Evolutionary conservation across 2,888 invertebrate genomes (phyloP).

Genomic region (Ennomos fuscantarius): DNA sequence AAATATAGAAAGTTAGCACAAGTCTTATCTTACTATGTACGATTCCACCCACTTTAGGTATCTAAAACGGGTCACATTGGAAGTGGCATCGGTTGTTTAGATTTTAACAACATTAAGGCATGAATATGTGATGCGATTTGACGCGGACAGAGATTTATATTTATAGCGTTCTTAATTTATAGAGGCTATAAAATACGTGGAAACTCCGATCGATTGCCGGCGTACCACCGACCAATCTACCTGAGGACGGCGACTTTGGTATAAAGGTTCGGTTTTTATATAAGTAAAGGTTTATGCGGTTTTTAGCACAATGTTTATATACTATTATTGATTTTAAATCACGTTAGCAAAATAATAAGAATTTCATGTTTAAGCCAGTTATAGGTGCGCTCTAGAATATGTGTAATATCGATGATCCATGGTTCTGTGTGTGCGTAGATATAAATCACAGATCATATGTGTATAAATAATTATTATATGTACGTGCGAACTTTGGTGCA

Average conservation of each 20-base stretch:
- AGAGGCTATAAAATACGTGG: conserved; percentile 70
- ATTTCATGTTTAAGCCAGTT: no score
- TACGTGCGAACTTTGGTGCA: no score
- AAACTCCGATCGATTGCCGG: conserved; percentile 65
- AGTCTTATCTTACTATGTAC: conserved; percentile 7
- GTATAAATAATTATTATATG: no score
- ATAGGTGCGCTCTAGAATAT: no score
- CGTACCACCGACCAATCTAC: conserved; percentile 44
- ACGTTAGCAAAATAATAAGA: not conserved
- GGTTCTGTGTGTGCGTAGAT: no score
- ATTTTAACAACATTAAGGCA: conserved; percentile 67
- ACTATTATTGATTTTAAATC: not conserved
- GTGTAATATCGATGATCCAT: no score
- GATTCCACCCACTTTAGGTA: conserved; percentile 23
- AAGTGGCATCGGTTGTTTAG: conserved; percentile 59
- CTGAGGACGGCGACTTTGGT: conserved; percentile 43
- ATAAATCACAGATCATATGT: no score
- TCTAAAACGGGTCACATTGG: conserved; percentile 45
- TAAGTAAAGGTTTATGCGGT: conserved; percentile 8
- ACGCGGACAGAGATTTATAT: conserved; percentile 78
- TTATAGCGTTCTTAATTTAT: conserved; percentile 80
- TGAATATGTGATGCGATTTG: conserved; percentile 78
- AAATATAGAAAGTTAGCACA: not conserved
- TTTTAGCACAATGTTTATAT: conserved; percentile 1
- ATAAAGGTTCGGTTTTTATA: conserved; percentile 16